Evolutionary conservation across 2,113 vertebrate species (phyloP).

Genomic region (Perccottus glenii): DNA sequence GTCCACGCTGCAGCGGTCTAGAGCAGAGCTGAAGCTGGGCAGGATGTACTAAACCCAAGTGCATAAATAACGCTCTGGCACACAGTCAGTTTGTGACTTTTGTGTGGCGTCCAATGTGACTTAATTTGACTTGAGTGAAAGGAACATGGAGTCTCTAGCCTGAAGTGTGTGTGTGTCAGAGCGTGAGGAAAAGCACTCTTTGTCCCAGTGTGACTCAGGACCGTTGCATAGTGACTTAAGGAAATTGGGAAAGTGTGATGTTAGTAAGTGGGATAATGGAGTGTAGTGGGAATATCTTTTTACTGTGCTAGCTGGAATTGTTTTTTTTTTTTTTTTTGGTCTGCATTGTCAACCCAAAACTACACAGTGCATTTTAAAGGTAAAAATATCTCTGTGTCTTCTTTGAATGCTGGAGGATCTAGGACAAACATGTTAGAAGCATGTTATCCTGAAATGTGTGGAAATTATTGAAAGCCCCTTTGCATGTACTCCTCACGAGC

Average conservation of each 20-base stretch:
- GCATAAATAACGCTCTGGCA: neutral
- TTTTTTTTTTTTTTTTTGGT: too few species aligned
- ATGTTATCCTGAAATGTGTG: too few species aligned
- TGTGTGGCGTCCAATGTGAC: constrained; percentile 17
- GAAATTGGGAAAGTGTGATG: neutral
- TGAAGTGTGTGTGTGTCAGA: constrained; percentile 25
- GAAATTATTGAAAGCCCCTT: too few species aligned
- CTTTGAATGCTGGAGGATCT: too few species aligned
- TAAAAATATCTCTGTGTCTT: too few species aligned
- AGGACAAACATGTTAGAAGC: too few species aligned
- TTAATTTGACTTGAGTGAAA: constrained; percentile 39
- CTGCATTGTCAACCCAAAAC: too few species aligned
- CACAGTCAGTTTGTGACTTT: constrained; percentile 19
- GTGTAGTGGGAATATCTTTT: neutral
- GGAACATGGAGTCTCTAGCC: constrained; percentile 36
- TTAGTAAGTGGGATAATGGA: too few species aligned
- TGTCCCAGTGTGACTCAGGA: constrained; percentile 20
- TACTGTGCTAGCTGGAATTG: neutral
- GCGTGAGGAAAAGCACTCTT: constrained; percentile 24
- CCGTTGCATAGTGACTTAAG: constrained; percentile 21
- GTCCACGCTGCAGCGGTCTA: constrained; percentile 18
- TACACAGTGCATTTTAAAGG: too few species aligned
- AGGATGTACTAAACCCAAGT: neutral
- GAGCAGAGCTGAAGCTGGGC: neutral
- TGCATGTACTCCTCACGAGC: too few species aligned